Percentiles rank a stretch among this genome's conserved stretches.
phyloP scores from a whole-genome alignment of 2,797 vertebrate genomes.

The Cynopterus sphinx region DNA sequence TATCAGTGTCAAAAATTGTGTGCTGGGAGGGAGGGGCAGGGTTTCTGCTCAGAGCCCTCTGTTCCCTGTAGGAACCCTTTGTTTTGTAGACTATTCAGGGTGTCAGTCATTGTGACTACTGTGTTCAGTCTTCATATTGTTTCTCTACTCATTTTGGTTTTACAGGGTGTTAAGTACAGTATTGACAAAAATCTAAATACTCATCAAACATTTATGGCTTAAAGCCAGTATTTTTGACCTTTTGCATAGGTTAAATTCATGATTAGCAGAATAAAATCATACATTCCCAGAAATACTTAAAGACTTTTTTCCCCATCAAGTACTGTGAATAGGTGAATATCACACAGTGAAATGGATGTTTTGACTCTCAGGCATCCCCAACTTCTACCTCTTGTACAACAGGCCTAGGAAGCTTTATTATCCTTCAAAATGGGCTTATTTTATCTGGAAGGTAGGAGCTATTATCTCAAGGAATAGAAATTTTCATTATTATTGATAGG shows the following conservation, averaged over 20 bases:
- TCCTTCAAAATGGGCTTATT: not conserved
- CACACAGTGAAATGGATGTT: not conserved
- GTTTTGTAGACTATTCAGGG: not conserved
- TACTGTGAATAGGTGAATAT: not conserved
- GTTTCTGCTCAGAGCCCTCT: not conserved
- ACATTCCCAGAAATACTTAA: not conserved
- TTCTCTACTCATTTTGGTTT: not conserved
- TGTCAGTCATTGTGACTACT: not conserved
- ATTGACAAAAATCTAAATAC: not conserved
- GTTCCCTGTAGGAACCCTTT: not conserved
- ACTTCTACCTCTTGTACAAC: fast-evolving
- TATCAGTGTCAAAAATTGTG: not conserved
- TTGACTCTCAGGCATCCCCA: not conserved
- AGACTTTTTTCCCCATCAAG: not conserved
- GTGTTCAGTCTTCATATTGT: not conserved
- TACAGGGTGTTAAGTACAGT: not conserved
- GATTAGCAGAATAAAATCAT: not conserved
- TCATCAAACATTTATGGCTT: not conserved
- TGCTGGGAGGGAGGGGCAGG: not conserved
- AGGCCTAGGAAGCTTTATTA: not conserved
- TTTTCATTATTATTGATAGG: not conserved
- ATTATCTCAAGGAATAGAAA: not conserved
- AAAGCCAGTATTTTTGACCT: not conserved
- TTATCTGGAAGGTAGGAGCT: not conserved
- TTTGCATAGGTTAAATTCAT: conserved; percentile 19